A percentile compares a stretch with the other conserved stretches of the same genome.
phyloP scores from a whole-genome alignment of 2,113 vertebrate species.

The Brachypodius melanocephalos region DNA sequence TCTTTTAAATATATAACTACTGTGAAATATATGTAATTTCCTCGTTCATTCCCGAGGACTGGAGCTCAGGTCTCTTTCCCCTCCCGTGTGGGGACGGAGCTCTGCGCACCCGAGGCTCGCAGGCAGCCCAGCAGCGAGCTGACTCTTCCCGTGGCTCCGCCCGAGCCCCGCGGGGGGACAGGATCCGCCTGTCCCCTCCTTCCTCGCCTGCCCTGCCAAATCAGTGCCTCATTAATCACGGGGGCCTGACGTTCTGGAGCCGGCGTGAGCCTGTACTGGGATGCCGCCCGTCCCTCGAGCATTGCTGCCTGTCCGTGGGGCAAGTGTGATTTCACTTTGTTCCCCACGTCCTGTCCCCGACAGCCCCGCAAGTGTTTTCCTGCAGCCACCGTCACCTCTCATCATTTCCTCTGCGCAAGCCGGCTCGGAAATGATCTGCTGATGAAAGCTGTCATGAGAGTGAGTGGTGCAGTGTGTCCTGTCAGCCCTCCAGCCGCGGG shows the following conservation, averaged over 20 bases:
- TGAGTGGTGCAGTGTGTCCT: not conserved
- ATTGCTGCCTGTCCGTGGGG: not conserved
- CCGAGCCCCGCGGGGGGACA: not conserved
- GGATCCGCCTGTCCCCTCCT: not conserved
- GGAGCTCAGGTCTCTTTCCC: not conserved
- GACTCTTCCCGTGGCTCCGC: not conserved
- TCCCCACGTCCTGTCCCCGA: not conserved
- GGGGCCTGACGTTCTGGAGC: not conserved
- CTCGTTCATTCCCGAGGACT: not conserved
- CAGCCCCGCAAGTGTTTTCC: not conserved
- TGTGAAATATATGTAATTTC: not conserved
- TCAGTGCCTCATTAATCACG: not conserved
- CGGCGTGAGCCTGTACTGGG: not conserved
- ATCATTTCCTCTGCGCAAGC: constrained; percentile 1
- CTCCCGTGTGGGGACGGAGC: rapidly evolving
- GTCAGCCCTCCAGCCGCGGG: not conserved
- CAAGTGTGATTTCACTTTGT: not conserved
- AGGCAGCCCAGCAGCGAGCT: not conserved
- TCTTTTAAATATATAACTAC: not conserved
- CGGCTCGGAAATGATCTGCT: not conserved
- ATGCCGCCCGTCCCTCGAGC: not conserved
- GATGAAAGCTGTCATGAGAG: not conserved
- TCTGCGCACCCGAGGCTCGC: rapidly evolving
- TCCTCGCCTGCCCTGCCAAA: not conserved
- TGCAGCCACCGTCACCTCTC: not conserved